Conservation (phyloP, 2,113 vertebrate species). For the Mustelus asterias region DNA sequence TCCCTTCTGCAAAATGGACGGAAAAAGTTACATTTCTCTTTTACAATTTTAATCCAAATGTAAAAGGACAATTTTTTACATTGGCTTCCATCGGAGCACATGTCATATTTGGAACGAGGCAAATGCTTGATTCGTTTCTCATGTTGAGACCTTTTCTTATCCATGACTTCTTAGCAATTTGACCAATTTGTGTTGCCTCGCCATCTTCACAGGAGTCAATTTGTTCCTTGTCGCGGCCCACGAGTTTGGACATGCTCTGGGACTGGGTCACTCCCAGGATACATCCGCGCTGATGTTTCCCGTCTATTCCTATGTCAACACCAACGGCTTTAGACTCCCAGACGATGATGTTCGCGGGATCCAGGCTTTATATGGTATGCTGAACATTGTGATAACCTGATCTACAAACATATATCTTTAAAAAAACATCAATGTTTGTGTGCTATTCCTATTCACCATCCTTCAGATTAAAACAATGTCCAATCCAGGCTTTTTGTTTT, state of each 20-base stretch:
- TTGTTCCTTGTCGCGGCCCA: conserved; percentile 70
- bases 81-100: not conserved
- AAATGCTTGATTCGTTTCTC: not conserved
- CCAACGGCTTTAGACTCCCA: conserved; percentile 67
- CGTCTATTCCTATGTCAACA: conserved; percentile 72
- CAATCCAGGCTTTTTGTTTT: not conserved
- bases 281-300: conserved; percentile 71
- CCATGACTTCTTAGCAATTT: not conserved
- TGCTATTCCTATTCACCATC: not conserved
- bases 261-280: conserved; percentile 68
- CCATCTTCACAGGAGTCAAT: conserved; percentile 56
- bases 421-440: not conserved
- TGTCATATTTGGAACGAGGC: not conserved
- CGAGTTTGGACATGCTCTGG: conserved; percentile 67
- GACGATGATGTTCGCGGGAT: conserved; percentile 71
- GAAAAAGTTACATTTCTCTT: not conserved
- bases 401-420: not conserved
- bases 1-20: not conserved
- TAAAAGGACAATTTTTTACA: not conserved
- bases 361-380: conserved; percentile 68
- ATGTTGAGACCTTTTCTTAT: not conserved
- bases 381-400: not conserved
- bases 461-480: not conserved
- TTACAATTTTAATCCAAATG: not conserved
- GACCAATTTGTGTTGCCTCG: not conserved